Evolutionary conservation across 2,113 vertebrate genomes (phyloP).

Genomic region (Pycnonotus jocosus): DNA sequence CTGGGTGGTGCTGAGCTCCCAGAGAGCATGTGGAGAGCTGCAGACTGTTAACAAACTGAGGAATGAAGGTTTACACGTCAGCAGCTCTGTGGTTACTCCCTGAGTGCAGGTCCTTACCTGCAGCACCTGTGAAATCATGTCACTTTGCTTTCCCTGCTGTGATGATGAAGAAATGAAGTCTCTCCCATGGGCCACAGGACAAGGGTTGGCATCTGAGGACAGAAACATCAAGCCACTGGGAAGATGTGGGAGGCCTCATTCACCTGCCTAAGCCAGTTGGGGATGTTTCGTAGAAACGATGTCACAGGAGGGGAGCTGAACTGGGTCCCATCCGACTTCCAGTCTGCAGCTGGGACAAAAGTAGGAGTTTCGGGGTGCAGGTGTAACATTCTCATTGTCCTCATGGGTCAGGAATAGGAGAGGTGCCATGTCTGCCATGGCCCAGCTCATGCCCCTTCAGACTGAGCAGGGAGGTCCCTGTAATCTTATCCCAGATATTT

Average conservation of each 20-base stretch:
- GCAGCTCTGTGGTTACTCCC: slow-evolving; percentile 33
- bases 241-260: not conserved
- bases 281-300: not conserved
- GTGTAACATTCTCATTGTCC: not conserved
- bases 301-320: not conserved
- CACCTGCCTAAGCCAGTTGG: not conserved
- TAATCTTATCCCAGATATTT: not conserved
- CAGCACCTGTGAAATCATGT: slow-evolving; percentile 20
- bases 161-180: not conserved
- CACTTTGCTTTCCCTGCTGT: not conserved
- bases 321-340: not conserved
- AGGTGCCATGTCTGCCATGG: not conserved
- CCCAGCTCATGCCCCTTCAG: not conserved
- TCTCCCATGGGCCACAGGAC: not conserved
- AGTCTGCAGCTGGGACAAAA: not conserved
- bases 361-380: not conserved
- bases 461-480: not conserved
- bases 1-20: not conserved
- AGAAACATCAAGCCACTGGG: not conserved
- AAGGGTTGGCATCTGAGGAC: not conserved
- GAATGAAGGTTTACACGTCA: not conserved
- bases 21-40: not conserved
- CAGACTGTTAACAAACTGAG: not conserved
- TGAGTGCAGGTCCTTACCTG: slow-evolving; percentile 43
- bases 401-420: not conserved